Base-by-base conservation (phyloP, 2,113 vertebrate genomes). In the Coryphaenoides rupestris region DNA sequence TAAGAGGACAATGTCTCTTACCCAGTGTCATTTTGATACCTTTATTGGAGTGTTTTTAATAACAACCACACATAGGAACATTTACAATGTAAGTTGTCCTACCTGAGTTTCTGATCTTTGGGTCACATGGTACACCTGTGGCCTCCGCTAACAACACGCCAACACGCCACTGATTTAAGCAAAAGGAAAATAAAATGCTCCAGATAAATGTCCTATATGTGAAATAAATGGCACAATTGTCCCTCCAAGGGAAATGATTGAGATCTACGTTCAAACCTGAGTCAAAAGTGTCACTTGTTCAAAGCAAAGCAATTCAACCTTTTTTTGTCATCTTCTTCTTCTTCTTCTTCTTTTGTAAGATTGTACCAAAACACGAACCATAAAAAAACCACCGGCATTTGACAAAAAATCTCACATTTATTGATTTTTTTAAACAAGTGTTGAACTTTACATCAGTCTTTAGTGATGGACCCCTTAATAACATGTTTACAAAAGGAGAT, bases 381-480 rank as follows among this genome's bases (percentile, higher is more conserved):
- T 86, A 79, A 85, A 88, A 73, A 87, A 87, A 78, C 81, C 84
- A 81, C 80, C 84, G 78, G 75, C 74, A 89, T 91, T 95, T 94
- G 91, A 90, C 91, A 93, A 96, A 94, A 95, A 94, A 91, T 93
- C 83, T 98, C 95, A 98, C 96, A 98, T 99, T 98, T 98, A 98
- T 98, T 98, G 94, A 96, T 95, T 89, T 94, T 91, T 96, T 91
- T 96, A 94, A 98, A 97, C 94, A 95, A 92, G 94, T 98, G 96
- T 98, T 97, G 95, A 98, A 96, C 90, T 98, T 96, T 98, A 98
- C 95, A 98, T 94, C 93, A 93, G 93, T 92, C 93, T 96, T 93
- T 93, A 94, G 93, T 95, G 94, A 95, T 94, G 93, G 93, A 94
- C 93, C 95, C 93, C 90, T 93, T 92, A 92, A 92, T 95, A 95